These are phyloP conservation scores for Anser brachyrhynchus DNA, from an alignment of 2,113 vertebrate species.

Conservation along the genomic window DNA sequence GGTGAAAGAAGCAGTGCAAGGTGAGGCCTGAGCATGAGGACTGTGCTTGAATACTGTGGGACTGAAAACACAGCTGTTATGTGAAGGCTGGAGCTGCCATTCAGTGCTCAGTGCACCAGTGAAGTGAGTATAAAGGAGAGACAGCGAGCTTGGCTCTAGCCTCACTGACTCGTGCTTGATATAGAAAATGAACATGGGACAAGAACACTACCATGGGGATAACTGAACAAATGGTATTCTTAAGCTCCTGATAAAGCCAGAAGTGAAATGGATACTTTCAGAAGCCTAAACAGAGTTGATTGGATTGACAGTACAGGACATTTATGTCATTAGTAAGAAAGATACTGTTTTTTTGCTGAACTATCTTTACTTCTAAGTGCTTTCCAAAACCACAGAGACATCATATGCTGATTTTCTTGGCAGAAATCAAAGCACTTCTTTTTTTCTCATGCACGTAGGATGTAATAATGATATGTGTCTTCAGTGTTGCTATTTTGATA, in stretches of 20 bases:
- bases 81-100: neutral
- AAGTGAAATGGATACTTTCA: neutral
- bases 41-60: neutral
- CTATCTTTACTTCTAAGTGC: neutral
- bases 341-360: neutral
- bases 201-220: neutral
- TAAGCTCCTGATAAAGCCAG: neutral
- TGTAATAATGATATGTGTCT: neutral
- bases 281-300: neutral
- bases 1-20: neutral
- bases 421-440: neutral
- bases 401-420: neutral
- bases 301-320: neutral
- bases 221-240: neutral
- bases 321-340: neutral
- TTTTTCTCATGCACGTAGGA: neutral
- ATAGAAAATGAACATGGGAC: neutral
- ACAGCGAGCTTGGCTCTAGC: neutral
- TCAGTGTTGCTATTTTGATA: neutral
- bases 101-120: neutral
- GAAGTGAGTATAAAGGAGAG: neutral
- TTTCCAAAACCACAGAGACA: conserved; percentile 2
- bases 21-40: neutral
- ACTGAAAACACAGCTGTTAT: neutral
- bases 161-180: neutral